Percentiles rank a stretch among this genome's conserved stretches.
Conservation (phyloP, 1,140 invertebrate genomes). For the Olivierus martensii region DNA sequence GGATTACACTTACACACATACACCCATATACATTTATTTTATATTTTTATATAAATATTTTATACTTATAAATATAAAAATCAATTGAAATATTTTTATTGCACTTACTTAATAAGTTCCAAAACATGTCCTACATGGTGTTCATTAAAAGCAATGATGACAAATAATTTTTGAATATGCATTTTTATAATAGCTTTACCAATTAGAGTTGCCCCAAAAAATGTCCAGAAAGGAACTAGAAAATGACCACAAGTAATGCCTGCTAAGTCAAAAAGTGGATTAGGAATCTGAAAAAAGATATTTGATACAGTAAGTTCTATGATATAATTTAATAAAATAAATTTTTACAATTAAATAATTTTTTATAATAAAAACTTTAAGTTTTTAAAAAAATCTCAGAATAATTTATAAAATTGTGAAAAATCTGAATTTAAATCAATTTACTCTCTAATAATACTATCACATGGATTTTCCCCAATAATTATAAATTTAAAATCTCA, state of each 20-base stretch:
- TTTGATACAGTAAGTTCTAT: too few species aligned
- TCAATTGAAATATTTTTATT: not conserved
- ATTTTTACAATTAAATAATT: too few species aligned
- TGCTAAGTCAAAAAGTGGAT: constrained; percentile 96
- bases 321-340: too few species aligned
- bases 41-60: not conserved
- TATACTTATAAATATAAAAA: not conserved
- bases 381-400: too few species aligned
- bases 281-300: too few species aligned
- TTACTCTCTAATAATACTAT: too few species aligned
- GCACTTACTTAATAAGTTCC: constrained; percentile 39
- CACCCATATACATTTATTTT: not conserved
- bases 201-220: constrained; percentile 96
- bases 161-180: constrained; percentile 97
- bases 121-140: constrained; percentile 69
- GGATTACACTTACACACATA: too few species aligned
- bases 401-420: too few species aligned
- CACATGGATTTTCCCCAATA: too few species aligned
- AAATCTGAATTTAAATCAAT: too few species aligned
- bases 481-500: too few species aligned
- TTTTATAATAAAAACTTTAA: too few species aligned
- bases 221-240: constrained; percentile 98
- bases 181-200: constrained; percentile 99
- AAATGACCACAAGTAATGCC: constrained; percentile 98
- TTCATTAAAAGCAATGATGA: constrained; percentile 94